phyloP scores from a whole-genome alignment of 2,113 vertebrate species.

The Scolopax mira region DNA sequence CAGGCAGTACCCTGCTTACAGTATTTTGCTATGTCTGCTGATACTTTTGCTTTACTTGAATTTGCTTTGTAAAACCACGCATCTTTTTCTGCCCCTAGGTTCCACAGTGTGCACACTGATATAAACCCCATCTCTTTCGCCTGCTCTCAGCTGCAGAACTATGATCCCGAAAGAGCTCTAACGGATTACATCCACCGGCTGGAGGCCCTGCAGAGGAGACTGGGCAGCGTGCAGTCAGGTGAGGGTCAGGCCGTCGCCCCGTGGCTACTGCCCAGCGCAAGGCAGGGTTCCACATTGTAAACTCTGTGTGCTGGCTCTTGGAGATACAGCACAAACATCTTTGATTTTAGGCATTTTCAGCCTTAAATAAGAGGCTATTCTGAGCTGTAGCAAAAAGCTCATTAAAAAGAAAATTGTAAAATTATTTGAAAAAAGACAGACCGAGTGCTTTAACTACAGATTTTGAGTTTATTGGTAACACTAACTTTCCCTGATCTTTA shows the following conservation, averaged over 20 bases:
- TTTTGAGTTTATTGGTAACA: not conserved
- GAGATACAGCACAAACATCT: fast-evolving
- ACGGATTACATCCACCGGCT: conserved; percentile 93
- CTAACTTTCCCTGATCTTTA: not conserved
- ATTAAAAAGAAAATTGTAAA: not conserved
- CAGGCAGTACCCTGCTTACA: not conserved
- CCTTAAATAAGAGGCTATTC: not conserved
- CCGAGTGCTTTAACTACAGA: not conserved
- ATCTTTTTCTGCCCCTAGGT: conserved; percentile 67
- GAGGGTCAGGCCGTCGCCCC: not conserved
- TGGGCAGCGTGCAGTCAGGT: conserved; percentile 93
- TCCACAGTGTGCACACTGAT: conserved; percentile 62
- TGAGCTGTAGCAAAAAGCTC: not conserved
- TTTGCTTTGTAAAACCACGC: not conserved
- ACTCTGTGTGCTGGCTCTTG: fast-evolving
- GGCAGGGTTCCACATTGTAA: not conserved
- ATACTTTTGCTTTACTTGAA: not conserved
- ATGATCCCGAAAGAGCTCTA: conserved; percentile 93
- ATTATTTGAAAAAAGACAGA: not conserved
- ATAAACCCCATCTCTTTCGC: conserved; percentile 76
- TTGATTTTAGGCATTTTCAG: not conserved
- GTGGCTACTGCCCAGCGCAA: not conserved
- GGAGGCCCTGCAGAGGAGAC: conserved; percentile 90
- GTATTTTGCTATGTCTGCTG: not conserved
- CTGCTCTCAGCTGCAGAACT: conserved; percentile 92